Evolutionary conservation across 2,888 invertebrate genomes (phyloP), one percentile per base, ranked within the genome.

Genomic region (Cantharis lateralis): DNA sequence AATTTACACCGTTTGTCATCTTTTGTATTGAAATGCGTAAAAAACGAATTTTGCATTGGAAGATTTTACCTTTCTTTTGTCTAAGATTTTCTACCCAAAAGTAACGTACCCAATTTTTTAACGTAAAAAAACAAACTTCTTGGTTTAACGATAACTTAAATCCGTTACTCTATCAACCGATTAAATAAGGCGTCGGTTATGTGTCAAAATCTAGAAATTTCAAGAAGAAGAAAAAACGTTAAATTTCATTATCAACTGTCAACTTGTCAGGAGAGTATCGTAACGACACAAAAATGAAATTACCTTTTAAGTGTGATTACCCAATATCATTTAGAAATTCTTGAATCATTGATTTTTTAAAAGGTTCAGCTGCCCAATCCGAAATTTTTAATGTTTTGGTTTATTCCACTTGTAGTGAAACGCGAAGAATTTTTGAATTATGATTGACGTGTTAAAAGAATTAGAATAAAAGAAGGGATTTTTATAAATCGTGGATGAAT

Each of bases 371-470:
- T 28, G 26, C 10, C 26, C 10, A 10, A 28, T 0, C 10, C 26
- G 11, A 28, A 28, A 28, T 28, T 28, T 24, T 28, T 10, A 28
- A 28, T 28, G 26, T 28, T 28, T 28, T 28, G 26, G 10, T 28
- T 28, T 28, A 10, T 28, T 48, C 48, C 48, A 48, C 48, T 48
- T 48, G 48, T 48, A 48, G 48, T 48, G 7, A 48, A 48, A 48
- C 9, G 7, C 1, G 48, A n/a, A 48, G 48, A n/a, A 13, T 48
- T 48, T 48, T 48, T n/a, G 48, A 48, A n/a, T 68, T 70, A 77
- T 82, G 82, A 82, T 82, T 82, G 82, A 81, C 81, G 78, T 73
- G 72, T 81, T 74, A 82, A 81, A 79, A 72, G 79, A 78, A 79
- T 66, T 15, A 24, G 18, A 48, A 48, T 48, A 48, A 48, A 48